These are phyloP conservation scores for Amphibalanus amphitrite DNA, from an alignment of 1,140 invertebrate genomes.

Conservation along the genomic window DNA sequence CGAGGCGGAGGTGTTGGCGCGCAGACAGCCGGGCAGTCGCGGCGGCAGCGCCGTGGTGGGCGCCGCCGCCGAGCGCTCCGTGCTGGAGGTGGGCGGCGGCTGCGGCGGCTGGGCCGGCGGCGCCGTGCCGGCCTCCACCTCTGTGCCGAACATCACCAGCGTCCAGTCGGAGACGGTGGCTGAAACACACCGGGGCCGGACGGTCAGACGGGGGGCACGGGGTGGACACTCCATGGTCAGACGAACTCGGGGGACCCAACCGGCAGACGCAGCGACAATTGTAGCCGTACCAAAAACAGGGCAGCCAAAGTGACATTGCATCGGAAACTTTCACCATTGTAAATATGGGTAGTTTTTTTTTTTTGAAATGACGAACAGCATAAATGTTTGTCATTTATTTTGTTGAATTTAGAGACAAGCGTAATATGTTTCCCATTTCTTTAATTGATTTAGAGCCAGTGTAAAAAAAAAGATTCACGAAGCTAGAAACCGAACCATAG, in stretches of 20 bases:
- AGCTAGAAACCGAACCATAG: too few relatives aligned
- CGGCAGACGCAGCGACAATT: neutral
- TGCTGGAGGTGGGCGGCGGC: neutral
- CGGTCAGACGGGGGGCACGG: neutral
- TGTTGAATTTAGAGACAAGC: too few relatives aligned
- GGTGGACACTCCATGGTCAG: neutral
- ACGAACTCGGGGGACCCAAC: neutral
- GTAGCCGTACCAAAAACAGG: neutral
- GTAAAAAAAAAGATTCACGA: too few relatives aligned
- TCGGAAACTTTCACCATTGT: neutral
- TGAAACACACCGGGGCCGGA: neutral
- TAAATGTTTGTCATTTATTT: too few relatives aligned
- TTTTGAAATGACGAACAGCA: too few relatives aligned
- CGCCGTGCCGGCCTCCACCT: neutral
- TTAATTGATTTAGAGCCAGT: too few relatives aligned
- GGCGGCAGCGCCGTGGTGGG: neutral
- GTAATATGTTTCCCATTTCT: too few relatives aligned
- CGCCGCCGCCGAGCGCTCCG: neutral
- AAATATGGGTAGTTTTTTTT: too few relatives aligned
- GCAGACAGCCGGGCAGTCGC: neutral
- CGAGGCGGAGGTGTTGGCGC: neutral
- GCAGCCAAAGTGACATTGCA: neutral
- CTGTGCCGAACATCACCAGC: conserved; percentile 1
- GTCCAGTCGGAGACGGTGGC: neutral
- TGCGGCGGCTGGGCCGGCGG: neutral